phyloP scores from a whole-genome alignment of 1,140 invertebrate species.

The Sitophilus oryzae region DNA sequence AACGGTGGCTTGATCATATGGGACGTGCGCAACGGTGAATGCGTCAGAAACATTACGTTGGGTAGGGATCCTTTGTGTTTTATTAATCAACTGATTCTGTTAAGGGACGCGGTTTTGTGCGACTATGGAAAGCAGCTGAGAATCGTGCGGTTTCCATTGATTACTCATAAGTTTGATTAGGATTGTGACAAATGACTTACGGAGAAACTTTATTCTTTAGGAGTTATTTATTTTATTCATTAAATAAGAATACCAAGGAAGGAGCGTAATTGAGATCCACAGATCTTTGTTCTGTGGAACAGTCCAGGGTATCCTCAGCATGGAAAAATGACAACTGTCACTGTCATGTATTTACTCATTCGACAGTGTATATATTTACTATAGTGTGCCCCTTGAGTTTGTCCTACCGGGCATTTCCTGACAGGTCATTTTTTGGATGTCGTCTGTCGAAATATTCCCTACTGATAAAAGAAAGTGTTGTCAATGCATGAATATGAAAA shows the following conservation, averaged over 20 bases:
- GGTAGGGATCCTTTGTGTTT: constrained; percentile 73
- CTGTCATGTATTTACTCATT: too few species aligned
- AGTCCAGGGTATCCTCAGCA: too few species aligned
- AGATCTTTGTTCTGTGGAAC: too few species aligned
- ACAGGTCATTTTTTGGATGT: too few species aligned
- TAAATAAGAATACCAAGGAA: neutral
- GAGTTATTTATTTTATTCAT: neutral
- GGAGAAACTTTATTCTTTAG: neutral
- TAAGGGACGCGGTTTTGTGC: constrained; percentile 79
- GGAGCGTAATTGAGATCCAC: too few species aligned
- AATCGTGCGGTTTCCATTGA: constrained; percentile 84
- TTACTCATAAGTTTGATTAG: constrained; percentile 60
- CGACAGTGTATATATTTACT: too few species aligned
- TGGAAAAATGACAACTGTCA: too few species aligned
- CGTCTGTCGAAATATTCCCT: too few species aligned
- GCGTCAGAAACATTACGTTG: constrained; percentile 76
- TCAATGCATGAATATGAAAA: too few species aligned
- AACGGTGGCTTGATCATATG: constrained; percentile 83
- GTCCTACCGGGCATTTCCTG: too few species aligned
- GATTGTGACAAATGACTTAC: neutral
- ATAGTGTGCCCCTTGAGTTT: too few species aligned
- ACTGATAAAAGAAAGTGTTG: too few species aligned
- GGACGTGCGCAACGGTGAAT: constrained; percentile 83
- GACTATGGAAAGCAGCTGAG: constrained; percentile 89
- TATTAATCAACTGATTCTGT: constrained; percentile 69